Evolutionary conservation across 2,113 vertebrate genomes (phyloP).

Genomic region (Oncorhynchus mykiss): DNA sequence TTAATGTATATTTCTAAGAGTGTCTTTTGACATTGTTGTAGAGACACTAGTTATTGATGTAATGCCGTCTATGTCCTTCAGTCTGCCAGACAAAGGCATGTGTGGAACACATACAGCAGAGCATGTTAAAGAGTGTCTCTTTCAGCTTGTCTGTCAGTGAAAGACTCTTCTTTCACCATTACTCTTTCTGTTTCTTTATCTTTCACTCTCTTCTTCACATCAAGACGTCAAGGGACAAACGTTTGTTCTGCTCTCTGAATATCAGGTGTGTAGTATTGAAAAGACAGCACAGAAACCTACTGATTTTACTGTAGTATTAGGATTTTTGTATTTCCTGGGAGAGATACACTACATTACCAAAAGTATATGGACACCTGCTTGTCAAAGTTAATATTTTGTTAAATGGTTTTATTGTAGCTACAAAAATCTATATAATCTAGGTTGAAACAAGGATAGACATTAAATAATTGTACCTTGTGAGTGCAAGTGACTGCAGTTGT

Average conservation of each 20-base stretch:
- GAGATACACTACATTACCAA: no score
- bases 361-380: neutral
- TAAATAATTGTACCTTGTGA: neutral
- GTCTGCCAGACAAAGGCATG: conserved; percentile 49
- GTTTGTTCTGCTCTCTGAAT: conserved; percentile 52
- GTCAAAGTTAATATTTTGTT: neutral
- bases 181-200: conserved; percentile 42
- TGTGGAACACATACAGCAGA: conserved; percentile 43
- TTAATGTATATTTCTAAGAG: neutral
- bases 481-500: neutral
- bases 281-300: conserved; percentile 26
- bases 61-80: conserved; percentile 64
- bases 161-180: conserved; percentile 46
- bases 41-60: conserved; percentile 61
- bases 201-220: conserved; percentile 53
- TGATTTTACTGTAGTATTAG: neutral
- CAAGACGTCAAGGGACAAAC: conserved; percentile 57
- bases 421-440: neutral
- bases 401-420: neutral
- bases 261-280: conserved; percentile 58
- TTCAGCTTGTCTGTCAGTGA: conserved; percentile 64
- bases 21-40: conserved; percentile 34
- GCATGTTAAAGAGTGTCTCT: conserved; percentile 67
- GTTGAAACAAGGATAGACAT: neutral
- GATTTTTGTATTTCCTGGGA: neutral